phyloP scores from a whole-genome alignment of 2,113 vertebrate genomes.

The Equus quagga region DNA sequence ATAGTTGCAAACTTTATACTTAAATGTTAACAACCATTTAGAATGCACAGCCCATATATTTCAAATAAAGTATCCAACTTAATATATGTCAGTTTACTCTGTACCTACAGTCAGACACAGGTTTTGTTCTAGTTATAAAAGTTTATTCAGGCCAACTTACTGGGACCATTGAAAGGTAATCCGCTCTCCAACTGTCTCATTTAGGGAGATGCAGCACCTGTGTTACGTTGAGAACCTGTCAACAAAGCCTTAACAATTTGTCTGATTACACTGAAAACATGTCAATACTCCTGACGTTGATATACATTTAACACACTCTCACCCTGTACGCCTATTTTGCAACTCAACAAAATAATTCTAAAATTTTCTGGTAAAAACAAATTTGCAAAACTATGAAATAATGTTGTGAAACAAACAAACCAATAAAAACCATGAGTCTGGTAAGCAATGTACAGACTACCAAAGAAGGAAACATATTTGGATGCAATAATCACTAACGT shows the following conservation, averaged over 20 bases:
- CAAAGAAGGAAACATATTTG: not conserved
- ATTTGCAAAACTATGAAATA: not conserved
- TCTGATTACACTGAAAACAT: not conserved
- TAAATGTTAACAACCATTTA: not conserved
- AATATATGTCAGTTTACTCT: not conserved
- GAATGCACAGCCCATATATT: not conserved
- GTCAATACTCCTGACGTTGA: not conserved
- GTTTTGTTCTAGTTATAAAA: not conserved
- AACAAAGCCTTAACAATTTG: not conserved
- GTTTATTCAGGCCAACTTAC: not conserved
- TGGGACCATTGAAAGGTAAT: not conserved
- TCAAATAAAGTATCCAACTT: not conserved
- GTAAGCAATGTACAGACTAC: not conserved
- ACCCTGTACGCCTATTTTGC: not conserved
- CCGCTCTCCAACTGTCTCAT: not conserved
- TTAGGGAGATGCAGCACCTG: not conserved
- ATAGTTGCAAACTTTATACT: not conserved
- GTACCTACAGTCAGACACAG: not conserved
- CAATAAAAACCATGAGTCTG: not conserved
- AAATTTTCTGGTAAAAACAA: constrained; percentile 37
- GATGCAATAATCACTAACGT: not conserved
- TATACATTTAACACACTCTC: not conserved
- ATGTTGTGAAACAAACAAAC: not conserved
- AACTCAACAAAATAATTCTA: not conserved
- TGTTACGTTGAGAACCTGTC: not conserved